Conservation (phyloP, 2,113 vertebrate species). For the Melanotaenia duboulayi region DNA sequence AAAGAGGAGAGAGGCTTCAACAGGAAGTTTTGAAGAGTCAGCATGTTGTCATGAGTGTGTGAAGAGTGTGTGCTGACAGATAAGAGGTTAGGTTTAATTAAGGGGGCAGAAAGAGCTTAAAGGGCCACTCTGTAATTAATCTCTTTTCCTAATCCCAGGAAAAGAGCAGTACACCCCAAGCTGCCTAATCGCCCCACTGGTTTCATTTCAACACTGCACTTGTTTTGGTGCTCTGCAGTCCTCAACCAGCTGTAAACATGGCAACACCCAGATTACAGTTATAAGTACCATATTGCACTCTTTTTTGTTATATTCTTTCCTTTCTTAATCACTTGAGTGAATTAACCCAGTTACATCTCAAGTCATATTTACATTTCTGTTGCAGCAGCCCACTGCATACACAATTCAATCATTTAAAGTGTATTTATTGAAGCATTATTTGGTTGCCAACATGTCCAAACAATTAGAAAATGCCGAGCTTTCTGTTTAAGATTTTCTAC, state of each 20-base stretch:
- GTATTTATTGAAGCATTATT: too few relatives aligned
- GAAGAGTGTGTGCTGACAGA: conserved; percentile 36
- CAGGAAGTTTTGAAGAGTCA: conserved; percentile 5
- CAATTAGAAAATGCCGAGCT: too few relatives aligned
- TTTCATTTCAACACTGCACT: conserved; percentile 23
- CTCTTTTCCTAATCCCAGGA: conserved; percentile 60
- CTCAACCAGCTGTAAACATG: neutral
- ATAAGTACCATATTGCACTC: too few relatives aligned
- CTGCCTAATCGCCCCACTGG: conserved; percentile 24
- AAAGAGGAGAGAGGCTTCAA: neutral
- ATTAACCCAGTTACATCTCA: neutral
- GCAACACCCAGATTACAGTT: too few relatives aligned
- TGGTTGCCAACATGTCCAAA: too few relatives aligned
- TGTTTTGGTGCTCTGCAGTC: conserved; percentile 22
- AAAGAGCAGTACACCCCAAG: conserved; percentile 60
- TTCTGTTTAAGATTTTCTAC: too few relatives aligned
- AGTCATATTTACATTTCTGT: too few relatives aligned
- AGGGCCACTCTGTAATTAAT: conserved; percentile 68
- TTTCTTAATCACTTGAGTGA: neutral
- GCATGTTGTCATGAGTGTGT: neutral
- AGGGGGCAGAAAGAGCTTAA: conserved; percentile 67
- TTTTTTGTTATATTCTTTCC: too few relatives aligned
- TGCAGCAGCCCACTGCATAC: too few relatives aligned
- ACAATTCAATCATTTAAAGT: too few relatives aligned
- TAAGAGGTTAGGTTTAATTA: conserved; percentile 70